Conservation (phyloP, 2,113 vertebrate species). For the Accipiter cooperii region DNA sequence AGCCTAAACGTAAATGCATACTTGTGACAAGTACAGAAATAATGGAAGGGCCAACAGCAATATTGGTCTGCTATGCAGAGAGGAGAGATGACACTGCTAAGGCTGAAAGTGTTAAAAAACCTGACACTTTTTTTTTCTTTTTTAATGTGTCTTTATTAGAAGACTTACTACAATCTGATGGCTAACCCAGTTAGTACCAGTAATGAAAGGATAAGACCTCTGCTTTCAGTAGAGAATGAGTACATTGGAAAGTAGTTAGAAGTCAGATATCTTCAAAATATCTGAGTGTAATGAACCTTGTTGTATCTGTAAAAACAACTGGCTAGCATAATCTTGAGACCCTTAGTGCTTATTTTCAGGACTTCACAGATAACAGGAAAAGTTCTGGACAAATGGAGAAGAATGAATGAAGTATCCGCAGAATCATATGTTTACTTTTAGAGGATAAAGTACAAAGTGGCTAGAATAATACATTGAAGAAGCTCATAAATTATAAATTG, state of each 20-base stretch:
- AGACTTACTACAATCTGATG: not conserved
- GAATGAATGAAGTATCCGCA: not conserved
- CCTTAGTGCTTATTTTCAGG: not conserved
- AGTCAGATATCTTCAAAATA: not conserved
- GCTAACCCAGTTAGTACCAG: not conserved
- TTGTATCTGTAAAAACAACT: not conserved
- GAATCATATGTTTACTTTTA: not conserved
- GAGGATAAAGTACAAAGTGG: not conserved
- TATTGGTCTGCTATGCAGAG: not conserved
- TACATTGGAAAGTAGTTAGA: not conserved
- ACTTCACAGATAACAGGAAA: not conserved
- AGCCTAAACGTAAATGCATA: not conserved
- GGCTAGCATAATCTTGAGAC: not conserved
- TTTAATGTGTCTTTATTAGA: not conserved
- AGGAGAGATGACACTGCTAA: not conserved
- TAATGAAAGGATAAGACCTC: not conserved
- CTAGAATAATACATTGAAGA: not conserved
- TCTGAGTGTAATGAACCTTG: not conserved
- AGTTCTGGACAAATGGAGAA: not conserved
- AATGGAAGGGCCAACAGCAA: not conserved
- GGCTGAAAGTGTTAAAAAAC: not conserved
- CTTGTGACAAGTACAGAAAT: not conserved
- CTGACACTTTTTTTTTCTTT: rapidly evolving
- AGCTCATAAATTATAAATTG: not conserved
- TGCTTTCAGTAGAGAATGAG: not conserved